Conservation (phyloP, 2,113 vertebrate genomes). For the Ahaetulla prasina region DNA sequence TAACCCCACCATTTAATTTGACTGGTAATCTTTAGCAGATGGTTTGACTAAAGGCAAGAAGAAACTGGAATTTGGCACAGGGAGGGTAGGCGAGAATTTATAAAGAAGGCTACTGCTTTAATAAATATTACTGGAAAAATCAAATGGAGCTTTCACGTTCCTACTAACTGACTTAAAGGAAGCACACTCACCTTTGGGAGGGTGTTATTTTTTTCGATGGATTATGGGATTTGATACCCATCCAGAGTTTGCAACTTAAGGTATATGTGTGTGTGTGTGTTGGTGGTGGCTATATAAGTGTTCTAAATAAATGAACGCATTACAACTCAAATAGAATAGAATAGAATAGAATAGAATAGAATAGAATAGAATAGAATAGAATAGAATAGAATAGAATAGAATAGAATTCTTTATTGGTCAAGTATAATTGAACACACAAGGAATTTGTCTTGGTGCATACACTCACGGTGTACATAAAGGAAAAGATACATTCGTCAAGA, state of each 20-base stretch:
- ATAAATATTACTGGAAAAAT: background rate
- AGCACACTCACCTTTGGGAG: background rate
- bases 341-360: too few species aligned
- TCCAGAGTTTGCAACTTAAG: background rate
- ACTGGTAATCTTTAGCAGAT: background rate
- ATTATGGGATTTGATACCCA: background rate
- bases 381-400: too few species aligned
- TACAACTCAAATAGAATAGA: too few species aligned
- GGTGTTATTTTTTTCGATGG: background rate
- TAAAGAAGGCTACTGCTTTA: background rate
- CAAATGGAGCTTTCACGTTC: background rate
- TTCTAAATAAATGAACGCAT: background rate
- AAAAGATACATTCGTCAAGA: too few species aligned
- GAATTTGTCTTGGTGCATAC: too few species aligned
- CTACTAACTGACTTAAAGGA: background rate
- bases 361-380: too few species aligned
- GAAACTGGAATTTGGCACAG: background rate
- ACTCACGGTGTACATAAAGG: too few species aligned
- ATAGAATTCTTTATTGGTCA: too few species aligned
- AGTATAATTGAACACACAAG: too few species aligned
- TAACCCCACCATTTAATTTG: conserved; percentile 7
- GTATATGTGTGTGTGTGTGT: too few species aligned
- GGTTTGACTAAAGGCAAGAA: background rate
- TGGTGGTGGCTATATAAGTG: background rate
- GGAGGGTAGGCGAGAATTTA: background rate